Base-by-base conservation (phyloP, 2,888 invertebrate genomes). In the Anticlea derivata region DNA sequence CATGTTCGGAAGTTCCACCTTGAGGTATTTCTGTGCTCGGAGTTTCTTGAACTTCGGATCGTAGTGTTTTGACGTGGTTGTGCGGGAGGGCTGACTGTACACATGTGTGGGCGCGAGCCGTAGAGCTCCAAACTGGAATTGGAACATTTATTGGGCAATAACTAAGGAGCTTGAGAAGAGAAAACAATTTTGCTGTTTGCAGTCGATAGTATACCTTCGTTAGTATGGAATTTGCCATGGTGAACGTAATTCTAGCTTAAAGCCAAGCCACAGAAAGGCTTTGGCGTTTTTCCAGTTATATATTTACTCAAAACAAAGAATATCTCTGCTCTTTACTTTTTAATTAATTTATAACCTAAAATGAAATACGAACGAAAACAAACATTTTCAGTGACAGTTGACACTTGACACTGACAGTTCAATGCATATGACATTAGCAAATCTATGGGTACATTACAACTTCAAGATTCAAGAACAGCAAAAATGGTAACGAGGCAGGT, bases 1-100 rank as follows among this genome's bases (percentile, higher is more conserved):
- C 50, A 92, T 94, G 63, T 97, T 89, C 0, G 97, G 97, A 13
- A 98, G 68, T 0, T 97, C 93, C 0, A 97, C 68, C 90, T 95
- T 95, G 0, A 96, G 75, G 11, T 93, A 92, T 85, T 97, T 96
- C 39, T 89, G 74, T 6, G 80, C 87, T 22, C 98, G 92, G 1
- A 94, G 80, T 39, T 91, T 92, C 69, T 95, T 96, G 73, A 91
- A 98, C 81, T 96, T 96, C 0, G 96, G 97, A 66, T 93, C 80
- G 86, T 92, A 97, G 78, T 98, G 98, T 77, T 97, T 90, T 4
- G 58, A 52, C 0, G 82, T 89, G 1, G 86, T 89, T 0, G 82
- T 86, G 0, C 90, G 83, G 1, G 66, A 66, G 3, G 79, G 74
- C 51, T 82, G 82, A 1, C 62, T 55, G 47, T 72, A 67, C 0